Conservation (phyloP, 2,888 invertebrate genomes). For the Cylloceria caligata region DNA sequence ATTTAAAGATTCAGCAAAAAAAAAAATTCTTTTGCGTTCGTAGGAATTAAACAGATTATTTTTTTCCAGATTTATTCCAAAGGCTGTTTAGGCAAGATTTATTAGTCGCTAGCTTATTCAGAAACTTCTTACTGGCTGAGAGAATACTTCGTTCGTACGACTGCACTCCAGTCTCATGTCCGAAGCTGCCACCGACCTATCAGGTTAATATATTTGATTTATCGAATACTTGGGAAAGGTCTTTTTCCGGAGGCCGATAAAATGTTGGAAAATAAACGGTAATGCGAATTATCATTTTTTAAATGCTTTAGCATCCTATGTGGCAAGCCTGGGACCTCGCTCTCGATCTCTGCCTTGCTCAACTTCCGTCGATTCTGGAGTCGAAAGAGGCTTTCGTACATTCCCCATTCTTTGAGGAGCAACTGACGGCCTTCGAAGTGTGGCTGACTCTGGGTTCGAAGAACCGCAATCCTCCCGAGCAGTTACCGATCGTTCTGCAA, state of each 20-base stretch:
- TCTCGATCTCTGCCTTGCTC: conserved; percentile 96
- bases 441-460: conserved; percentile 94
- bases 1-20: background rate
- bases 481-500: conserved; percentile 98
- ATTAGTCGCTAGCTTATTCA: conserved; percentile 98
- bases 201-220: conserved; percentile 85
- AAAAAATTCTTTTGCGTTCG: background rate
- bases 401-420: conserved; percentile 98
- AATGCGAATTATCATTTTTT: background rate
- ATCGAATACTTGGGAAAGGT: background rate
- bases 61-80: conserved; percentile 93
- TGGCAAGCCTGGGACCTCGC: conserved; percentile 99
- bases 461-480: conserved; percentile 94
- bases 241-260: background rate
- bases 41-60: background rate
- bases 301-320: conserved; percentile 90
- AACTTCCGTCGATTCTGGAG: conserved; percentile 92
- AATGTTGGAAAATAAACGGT: background rate
- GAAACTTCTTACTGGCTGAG: conserved; percentile 98
- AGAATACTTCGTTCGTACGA: conserved; percentile 98
- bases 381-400: conserved; percentile 88
- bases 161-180: conserved; percentile 97
- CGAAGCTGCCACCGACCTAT: conserved; percentile 95
- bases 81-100: conserved; percentile 98
- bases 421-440: conserved; percentile 98